Percentiles rank a stretch among this genome's conserved stretches.
phyloP scores from a whole-genome alignment of 2,888 invertebrate species.

The Epistrophe eligans region DNA sequence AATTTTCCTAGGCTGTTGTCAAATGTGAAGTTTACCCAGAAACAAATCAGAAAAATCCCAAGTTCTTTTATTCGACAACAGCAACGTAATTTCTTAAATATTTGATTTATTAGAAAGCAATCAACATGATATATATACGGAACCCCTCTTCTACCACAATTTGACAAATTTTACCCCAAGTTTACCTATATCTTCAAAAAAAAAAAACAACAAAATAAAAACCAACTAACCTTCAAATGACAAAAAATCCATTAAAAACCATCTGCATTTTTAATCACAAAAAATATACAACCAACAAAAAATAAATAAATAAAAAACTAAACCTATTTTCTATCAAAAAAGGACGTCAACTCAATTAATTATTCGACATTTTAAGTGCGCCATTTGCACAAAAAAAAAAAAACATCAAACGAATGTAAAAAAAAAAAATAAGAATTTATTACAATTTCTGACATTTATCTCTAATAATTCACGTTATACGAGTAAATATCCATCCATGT shows the following conservation, averaged over 20 bases:
- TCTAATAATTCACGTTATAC: conserved; percentile 17
- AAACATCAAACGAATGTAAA: conserved; percentile 1
- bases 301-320: too few species aligned
- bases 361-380: conserved; percentile 43
- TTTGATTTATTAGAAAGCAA: too few species aligned
- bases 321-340: conserved; percentile 25
- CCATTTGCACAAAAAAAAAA: conserved; percentile 7
- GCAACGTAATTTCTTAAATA: too few species aligned
- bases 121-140: too few species aligned
- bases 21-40: too few species aligned
- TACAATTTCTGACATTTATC: conserved; percentile 35
- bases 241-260: neutral
- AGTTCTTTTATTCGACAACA: too few species aligned
- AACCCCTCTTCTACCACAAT: too few species aligned
- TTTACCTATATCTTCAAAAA: too few species aligned
- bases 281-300: neutral
- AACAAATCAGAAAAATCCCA: too few species aligned
- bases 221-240: neutral
- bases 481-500: neutral
- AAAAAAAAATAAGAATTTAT: neutral
- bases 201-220: neutral
- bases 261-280: neutral
- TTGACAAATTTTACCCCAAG: too few species aligned
- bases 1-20: too few species aligned
- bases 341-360: conserved; percentile 50